Percentiles rank a stretch among this genome's conserved stretches.
Evolutionary conservation across 2,888 invertebrate species (phyloP).

Genomic region (Yponomeuta malinellus): DNA sequence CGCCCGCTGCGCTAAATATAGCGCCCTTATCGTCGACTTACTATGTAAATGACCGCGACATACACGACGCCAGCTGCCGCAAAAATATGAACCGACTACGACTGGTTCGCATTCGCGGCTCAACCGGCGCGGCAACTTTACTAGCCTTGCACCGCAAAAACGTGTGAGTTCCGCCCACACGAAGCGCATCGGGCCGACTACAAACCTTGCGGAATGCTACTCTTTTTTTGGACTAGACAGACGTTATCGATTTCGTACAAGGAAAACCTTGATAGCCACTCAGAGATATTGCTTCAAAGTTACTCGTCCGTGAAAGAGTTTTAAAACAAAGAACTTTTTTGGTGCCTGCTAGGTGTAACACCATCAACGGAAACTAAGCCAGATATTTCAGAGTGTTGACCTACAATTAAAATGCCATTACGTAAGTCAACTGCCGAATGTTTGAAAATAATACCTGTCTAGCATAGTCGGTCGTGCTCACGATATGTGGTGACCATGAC

Average conservation of each 20-base stretch:
- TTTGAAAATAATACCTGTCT: constrained; percentile 36
- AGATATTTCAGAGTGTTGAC: constrained; percentile 42
- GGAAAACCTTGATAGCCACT: not conserved
- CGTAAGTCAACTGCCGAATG: constrained; percentile 37
- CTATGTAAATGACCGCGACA: constrained; percentile 73
- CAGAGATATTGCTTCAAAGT: not conserved
- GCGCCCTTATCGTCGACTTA: constrained; percentile 69
- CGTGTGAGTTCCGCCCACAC: constrained; percentile 31
- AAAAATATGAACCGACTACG: constrained; percentile 57
- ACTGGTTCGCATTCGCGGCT: constrained; percentile 36
- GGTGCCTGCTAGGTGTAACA: not conserved
- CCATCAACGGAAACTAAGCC: constrained; percentile 21
- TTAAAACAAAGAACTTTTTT: constrained; percentile 2
- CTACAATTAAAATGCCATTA: constrained; percentile 56
- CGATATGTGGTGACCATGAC: constrained; percentile 27
- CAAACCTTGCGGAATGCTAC: not conserved
- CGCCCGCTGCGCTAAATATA: constrained; percentile 59
- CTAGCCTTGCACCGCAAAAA: constrained; percentile 43
- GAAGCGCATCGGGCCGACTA: not conserved
- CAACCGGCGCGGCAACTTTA: constrained; percentile 49
- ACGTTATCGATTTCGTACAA: not conserved
- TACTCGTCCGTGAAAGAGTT: not conserved
- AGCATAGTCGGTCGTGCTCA: constrained; percentile 21
- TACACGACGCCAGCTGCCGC: constrained; percentile 63
- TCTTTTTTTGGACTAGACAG: not conserved